Evolutionary conservation across 2,888 invertebrate genomes (phyloP), one percentile per base, ranked within the genome.

Genomic region (Himalopsyche anomala): DNA sequence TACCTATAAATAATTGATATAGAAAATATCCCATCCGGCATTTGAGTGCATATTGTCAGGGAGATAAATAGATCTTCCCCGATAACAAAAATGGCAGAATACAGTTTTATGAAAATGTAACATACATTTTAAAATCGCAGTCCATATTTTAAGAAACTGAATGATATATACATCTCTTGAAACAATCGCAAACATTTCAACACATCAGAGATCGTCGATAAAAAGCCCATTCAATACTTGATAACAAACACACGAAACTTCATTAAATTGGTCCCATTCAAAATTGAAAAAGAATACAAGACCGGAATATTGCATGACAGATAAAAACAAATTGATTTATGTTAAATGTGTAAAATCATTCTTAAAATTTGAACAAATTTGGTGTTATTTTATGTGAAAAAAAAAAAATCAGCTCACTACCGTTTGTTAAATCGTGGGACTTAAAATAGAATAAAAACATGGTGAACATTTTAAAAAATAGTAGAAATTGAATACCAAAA

Each of bases 361-460:
- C 6, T 45, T 9, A 45, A 9, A 62, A 62, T 19, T 62, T 62
- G 62, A 2, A 4, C 19, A 4, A 19, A 28, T 62, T 62, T 51
- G 51, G 15, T 51, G 51, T 51, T 51, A 19, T 62, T 6, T 62
- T 62, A 28, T 62, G 28, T 15, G n/a, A 28, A 28, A 28, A 51
- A 62, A 19, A 4, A 19, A 42, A 9, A 2, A 2, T 62, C 38
- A 74, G 38, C 4, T 12, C 74, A 38, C 74, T 36, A 74, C 74
- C 74, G 28, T 38, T 74, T 74, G 15, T 36, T 36, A 74, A 74
- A 15, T 74, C 4, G 74, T 74, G 36, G 12, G 15, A 36, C 36
- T 74, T 74, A 74, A 38, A 74, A 19, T 62, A 74, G 12, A 74
- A 74, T 74, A 38, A 36, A 69, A 38, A 74, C 74, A 74, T 38